Conservation (phyloP, 2,888 invertebrate genomes). For the Julus scandinavius region DNA sequence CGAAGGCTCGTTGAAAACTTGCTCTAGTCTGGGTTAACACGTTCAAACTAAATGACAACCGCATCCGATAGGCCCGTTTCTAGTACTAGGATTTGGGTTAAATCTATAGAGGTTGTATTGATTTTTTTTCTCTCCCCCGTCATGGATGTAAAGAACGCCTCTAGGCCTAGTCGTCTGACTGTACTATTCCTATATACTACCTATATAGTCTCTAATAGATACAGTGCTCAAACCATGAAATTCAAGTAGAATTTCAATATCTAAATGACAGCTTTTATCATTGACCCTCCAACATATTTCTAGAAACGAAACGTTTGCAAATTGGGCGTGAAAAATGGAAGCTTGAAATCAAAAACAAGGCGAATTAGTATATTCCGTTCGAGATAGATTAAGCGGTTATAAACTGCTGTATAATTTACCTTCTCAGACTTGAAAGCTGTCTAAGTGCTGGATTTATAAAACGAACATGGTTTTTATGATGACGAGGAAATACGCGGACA, state of each 20-base stretch:
- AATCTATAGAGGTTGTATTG: background rate
- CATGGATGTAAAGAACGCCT: background rate
- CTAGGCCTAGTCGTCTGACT: background rate
- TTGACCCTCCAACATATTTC: background rate
- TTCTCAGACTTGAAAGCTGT: background rate
- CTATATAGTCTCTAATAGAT: background rate
- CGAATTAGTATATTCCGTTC: background rate
- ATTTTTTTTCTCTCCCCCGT: background rate
- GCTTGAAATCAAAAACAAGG: background rate
- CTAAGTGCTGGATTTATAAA: background rate
- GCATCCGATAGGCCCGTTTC: conserved; percentile 1
- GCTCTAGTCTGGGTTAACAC: conserved; percentile 33
- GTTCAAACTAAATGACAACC: conserved; percentile 11
- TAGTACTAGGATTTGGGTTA: background rate
- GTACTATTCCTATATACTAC: background rate
- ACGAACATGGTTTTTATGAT: background rate
- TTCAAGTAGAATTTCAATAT: background rate
- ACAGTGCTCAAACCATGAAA: background rate
- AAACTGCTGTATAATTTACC: background rate
- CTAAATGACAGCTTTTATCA: background rate
- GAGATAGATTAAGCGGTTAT: background rate
- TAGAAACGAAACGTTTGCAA: background rate
- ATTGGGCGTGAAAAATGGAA: background rate
- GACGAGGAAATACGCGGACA: background rate
- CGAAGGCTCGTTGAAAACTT: background rate